Base-by-base conservation (phyloP, 2,888 invertebrate genomes). In the Ceramica pisi region DNA sequence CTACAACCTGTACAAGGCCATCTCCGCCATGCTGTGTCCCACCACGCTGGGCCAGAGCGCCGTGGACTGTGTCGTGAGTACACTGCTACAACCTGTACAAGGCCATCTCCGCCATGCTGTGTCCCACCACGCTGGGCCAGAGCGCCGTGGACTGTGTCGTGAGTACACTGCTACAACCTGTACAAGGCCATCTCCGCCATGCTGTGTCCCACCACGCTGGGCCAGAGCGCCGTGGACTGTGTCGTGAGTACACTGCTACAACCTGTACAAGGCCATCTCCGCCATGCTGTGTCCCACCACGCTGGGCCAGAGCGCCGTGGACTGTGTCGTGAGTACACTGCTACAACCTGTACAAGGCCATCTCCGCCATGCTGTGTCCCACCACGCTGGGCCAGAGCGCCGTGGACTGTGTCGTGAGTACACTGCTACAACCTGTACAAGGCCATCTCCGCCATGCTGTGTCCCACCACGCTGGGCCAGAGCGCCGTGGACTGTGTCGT, bases 41-140 rank as follows among this genome's bases (percentile, higher is more conserved):
- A 98, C 99, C 51, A 98, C 98, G 26, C 96, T 98, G 63, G 99
- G 99, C 1, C 99, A 99, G 97, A 97, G 98, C 19, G 97, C 97
- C 12, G 97, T 99, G 94, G 99, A 99, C 92, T 98, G 98, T 71
- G 98, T 99, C 57, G 99, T 99, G 65, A 90, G 92, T 31, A 31
- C 31, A 31, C 6, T 5, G 5, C 31, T 31, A n/a, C 4, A 81
- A 94, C 75, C 96, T 99, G 67, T 96, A 98, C 89, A 99, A 99
- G 95, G 98, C 98, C 62, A 97, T 99, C 73, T 99, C 99, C 38
- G 91, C 93, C 59, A 99, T 98, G 97, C 96, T 99, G 75, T 99
- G 99, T 90, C 98, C 99, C 50, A 98, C 99, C 51, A 98, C 98
- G 26, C 96, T 98, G 63, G 99, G 99, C 1, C 99, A 99, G 97